Evolutionary conservation across 2,797 vertebrate species (phyloP).

Genomic region (Thaleichthys pacificus): DNA sequence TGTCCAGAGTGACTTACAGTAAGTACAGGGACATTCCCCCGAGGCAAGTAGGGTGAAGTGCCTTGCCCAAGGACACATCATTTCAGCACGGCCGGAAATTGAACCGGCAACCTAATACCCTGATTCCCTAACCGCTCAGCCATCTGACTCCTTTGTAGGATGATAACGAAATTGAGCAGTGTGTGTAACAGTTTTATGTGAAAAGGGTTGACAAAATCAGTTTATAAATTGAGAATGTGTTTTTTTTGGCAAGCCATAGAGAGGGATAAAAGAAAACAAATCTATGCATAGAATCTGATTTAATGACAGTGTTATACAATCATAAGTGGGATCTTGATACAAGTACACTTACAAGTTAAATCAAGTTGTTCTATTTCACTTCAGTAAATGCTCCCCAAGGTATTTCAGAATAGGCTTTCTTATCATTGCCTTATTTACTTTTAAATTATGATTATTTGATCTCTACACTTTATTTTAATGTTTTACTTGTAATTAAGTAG

Average conservation of each 20-base stretch:
- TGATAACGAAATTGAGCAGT: neutral
- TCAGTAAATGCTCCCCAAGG: neutral
- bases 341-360: neutral
- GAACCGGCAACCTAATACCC: no score
- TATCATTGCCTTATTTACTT: constrained; percentile 21
- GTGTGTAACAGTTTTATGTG: neutral
- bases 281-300: constrained; percentile 2
- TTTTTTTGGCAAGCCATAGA: neutral
- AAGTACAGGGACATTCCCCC: no score
- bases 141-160: neutral
- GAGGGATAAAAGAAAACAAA: neutral
- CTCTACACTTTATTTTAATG: constrained; percentile 11
- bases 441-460: neutral
- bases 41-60: no score
- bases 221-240: neutral
- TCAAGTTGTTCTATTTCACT: neutral
- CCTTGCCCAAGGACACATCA: no score
- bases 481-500: constrained; percentile 8
- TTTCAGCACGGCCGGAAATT: no score
- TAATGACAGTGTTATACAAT: constrained; percentile 14
- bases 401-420: constrained; percentile 15
- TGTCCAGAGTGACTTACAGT: no score
- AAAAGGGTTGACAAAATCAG: neutral
- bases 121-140: no score
- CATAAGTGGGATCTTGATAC: neutral